Evolutionary conservation across 2,113 vertebrate species (phyloP).

Genomic region (Oceanodroma tethys): DNA sequence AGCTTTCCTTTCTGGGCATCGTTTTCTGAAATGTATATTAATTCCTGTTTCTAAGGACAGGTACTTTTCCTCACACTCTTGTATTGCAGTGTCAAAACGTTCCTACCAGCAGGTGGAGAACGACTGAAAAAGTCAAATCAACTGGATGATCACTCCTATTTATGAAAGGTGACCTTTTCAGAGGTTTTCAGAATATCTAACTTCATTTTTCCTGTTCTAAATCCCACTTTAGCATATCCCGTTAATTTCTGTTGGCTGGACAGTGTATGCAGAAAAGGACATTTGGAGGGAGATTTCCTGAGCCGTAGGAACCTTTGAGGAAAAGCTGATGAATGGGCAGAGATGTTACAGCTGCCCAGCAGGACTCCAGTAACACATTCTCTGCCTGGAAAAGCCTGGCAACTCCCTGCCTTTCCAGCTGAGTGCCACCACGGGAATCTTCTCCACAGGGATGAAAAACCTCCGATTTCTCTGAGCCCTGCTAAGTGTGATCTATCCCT

Average conservation of each 20-base stretch:
- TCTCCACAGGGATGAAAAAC: not conserved
- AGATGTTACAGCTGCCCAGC: not conserved
- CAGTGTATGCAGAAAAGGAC: not conserved
- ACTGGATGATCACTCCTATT: not conserved
- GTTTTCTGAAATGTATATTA: not conserved
- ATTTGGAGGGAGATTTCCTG: not conserved
- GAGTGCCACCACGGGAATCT: not conserved
- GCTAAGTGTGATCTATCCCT: not conserved
- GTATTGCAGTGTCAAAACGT: fast-evolving
- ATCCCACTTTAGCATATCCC: not conserved
- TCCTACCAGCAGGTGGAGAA: not conserved
- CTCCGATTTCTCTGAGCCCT: not conserved
- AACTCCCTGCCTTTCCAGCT: not conserved
- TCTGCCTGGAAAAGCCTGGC: not conserved
- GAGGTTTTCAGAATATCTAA: not conserved
- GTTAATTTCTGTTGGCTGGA: not conserved
- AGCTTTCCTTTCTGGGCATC: not conserved
- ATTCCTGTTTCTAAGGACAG: not conserved
- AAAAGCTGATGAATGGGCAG: not conserved
- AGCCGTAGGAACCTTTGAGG: not conserved
- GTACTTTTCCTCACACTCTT: not conserved
- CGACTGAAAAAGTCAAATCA: fast-evolving
- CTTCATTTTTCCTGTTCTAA: not conserved
- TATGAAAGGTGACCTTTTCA: not conserved
- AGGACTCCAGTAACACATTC: not conserved